These are phyloP conservation scores for Nothoprocta pentlandii DNA, from an alignment of 2,113 vertebrate species.

Conservation along the genomic window DNA sequence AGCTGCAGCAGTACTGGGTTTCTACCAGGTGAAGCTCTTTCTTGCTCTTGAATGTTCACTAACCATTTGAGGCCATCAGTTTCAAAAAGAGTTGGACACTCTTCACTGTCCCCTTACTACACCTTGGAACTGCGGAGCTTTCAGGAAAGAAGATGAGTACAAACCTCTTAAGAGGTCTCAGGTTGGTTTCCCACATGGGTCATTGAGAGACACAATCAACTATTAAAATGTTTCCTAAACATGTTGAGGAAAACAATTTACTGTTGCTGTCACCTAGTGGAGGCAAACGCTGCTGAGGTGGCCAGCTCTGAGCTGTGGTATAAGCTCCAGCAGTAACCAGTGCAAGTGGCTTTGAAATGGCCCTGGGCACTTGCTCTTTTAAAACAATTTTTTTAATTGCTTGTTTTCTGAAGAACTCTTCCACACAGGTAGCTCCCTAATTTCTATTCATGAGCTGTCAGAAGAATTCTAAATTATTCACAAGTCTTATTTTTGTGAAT, in stretches of 20 bases:
- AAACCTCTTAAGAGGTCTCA: neutral
- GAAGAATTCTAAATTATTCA: neutral
- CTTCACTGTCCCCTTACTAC: neutral
- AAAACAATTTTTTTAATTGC: too few species aligned
- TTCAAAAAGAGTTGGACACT: neutral
- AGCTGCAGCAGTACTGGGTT: neutral
- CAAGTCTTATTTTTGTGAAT: neutral
- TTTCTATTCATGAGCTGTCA: neutral
- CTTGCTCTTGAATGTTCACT: neutral
- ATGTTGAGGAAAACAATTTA: constrained; percentile 57
- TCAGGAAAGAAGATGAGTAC: neutral
- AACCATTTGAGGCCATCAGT: neutral
- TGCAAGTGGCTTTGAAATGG: neutral
- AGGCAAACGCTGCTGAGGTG: constrained; percentile 47
- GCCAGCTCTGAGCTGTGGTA: neutral
- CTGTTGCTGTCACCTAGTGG: constrained; percentile 69
- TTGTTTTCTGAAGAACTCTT: neutral
- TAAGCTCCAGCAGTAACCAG: neutral
- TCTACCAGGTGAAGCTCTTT: neutral
- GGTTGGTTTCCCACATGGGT: neutral
- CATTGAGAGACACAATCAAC: neutral
- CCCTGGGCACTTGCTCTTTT: accelerated
- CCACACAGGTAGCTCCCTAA: neutral
- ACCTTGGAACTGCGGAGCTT: neutral
- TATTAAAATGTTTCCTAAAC: constrained; percentile 51